These are phyloP conservation scores for Lepidurus arcticus DNA, from an alignment of 1,140 invertebrate genomes.

Conservation along the genomic window DNA sequence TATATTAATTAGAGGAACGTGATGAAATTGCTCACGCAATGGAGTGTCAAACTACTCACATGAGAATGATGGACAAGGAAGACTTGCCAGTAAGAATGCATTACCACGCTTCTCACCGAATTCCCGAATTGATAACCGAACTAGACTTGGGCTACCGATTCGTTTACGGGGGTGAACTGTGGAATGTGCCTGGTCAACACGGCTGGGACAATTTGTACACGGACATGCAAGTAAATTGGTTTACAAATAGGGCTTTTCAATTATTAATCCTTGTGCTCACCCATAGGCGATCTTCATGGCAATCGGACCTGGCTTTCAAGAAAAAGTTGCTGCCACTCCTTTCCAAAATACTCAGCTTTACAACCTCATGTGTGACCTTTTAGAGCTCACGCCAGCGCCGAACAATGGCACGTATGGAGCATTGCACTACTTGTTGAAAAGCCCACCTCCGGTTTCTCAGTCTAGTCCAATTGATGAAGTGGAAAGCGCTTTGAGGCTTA, in stretches of 20 bases:
- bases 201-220: conserved; percentile 35
- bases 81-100: conserved; percentile 29
- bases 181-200: neutral
- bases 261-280: neutral
- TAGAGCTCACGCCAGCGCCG: conserved; percentile 43
- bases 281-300: conserved; percentile 46
- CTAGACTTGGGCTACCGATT: conserved; percentile 25
- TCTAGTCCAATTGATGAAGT: neutral
- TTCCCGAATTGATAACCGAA: conserved; percentile 26
- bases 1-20: conserved; percentile 27
- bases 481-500: neutral
- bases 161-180: conserved; percentile 21
- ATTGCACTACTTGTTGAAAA: conserved; percentile 34
- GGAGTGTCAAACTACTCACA: conserved; percentile 26
- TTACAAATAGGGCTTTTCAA: neutral
- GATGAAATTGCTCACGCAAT: conserved; percentile 25
- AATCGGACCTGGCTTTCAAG: conserved; percentile 46
- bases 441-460: conserved; percentile 12
- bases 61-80: conserved; percentile 28
- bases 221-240: conserved; percentile 37
- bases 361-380: conserved; percentile 46
- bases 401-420: conserved; percentile 44
- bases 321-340: conserved; percentile 37
- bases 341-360: conserved; percentile 49
- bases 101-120: conserved; percentile 2